Base-by-base conservation (phyloP, 2,113 vertebrate genomes). In the Tetrax tetrax region DNA sequence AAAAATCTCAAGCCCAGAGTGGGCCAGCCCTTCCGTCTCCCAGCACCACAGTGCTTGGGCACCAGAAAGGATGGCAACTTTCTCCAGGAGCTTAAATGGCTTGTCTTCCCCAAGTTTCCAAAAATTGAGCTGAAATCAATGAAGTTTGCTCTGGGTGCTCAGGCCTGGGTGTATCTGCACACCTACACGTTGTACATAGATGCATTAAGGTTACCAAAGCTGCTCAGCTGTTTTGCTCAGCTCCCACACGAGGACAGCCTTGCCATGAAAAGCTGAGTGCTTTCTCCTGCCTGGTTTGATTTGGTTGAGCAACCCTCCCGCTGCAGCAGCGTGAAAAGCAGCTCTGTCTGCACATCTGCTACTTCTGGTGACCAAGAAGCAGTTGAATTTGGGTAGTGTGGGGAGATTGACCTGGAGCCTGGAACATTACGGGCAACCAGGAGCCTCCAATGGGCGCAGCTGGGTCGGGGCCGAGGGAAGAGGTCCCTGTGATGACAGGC, bases 391-490 rank as follows among this genome's bases (percentile, higher is more conserved):
- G 35, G 19, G 48, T 33, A 24, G 23, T 11, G 17, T 43, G 23
- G 45, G 18, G 13, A 53, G n/a, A 51, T 1, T 24, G 22, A 53
- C 47, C 43, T 21, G 27, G 33, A 79, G 12, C 33, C 37, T 4
- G 21, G 43, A 82, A 79, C 8, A 37, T 22, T 21, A 47, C 0
- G 1, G 56, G 38, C 47, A 81, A 59, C 28, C n/a, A 56, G 19
- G 21, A 85, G 19, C 25, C 35, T 89, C 11, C 1, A 4, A 61
- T 4, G 6, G 48, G 25, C 4, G 0, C 56, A 71, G 47, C 2
- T 14, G 48, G 10, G 22, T 8, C 0, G 0, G 23, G 29, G 80
- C 6, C 27, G 41, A 27, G n/a, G 10, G 21, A 59, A 59, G 7
- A 83, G 28, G 14, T 14, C 45, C 24, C 71, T 45, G n/a, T 0